phyloP scores from a whole-genome alignment of 2,113 vertebrate genomes.

The Oncorhynchus clarkii region DNA sequence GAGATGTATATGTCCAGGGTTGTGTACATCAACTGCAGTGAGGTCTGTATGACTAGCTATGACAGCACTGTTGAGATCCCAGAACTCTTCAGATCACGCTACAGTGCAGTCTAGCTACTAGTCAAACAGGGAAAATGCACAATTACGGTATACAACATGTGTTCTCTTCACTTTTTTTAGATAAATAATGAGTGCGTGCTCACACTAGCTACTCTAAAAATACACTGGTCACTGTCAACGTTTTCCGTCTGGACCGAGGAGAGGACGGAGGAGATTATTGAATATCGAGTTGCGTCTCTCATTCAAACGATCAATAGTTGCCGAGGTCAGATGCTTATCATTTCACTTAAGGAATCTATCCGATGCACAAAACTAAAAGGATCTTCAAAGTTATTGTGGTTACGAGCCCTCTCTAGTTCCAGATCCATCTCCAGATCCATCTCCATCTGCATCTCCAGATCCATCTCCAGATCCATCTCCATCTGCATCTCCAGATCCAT shows the following conservation, averaged over 20 bases:
- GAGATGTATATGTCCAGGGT: no score
- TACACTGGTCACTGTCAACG: neutral
- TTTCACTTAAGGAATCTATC: slow-evolving; percentile 5
- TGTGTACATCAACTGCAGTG: neutral
- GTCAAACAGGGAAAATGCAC: neutral
- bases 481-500: no score
- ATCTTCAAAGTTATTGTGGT: neutral
- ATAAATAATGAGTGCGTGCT: neutral
- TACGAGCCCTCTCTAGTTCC: neutral
- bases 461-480: no score
- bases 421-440: no score
- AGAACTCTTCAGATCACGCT: neutral
- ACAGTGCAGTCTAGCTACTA: no score
- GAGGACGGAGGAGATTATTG: neutral
- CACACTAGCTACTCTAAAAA: neutral
- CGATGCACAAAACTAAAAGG: neutral
- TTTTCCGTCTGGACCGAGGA: neutral
- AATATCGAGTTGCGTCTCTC: neutral
- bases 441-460: no score
- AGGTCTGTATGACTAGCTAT: neutral
- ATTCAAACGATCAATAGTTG: slow-evolving; percentile 6
- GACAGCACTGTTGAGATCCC: neutral
- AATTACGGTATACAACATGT: neutral
- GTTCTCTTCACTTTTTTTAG: neutral
- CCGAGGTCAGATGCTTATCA: neutral